Evolutionary conservation across 2,888 invertebrate genomes (phyloP).

Genomic region (Eupithecia inturbata): DNA sequence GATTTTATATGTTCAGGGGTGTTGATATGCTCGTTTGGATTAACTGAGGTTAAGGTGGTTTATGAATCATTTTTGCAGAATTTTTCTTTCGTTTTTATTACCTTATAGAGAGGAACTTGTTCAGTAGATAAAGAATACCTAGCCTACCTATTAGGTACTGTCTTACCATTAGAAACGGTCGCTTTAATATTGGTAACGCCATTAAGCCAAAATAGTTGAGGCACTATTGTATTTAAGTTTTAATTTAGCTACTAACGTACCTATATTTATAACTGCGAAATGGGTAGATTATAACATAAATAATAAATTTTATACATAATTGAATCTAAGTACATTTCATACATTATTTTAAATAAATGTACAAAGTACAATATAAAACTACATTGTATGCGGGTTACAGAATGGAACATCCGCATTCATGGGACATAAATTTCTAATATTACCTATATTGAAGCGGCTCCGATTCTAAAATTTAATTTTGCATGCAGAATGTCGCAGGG

Average conservation of each 20-base stretch:
- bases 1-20: slow-evolving; percentile 42
- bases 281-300: too few relatives aligned
- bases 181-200: too few relatives aligned
- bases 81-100: neutral
- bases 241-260: too few relatives aligned
- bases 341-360: neutral
- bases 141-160: too few relatives aligned
- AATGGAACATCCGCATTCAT: slow-evolving; percentile 70
- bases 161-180: too few relatives aligned
- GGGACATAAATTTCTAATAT: slow-evolving; percentile 81
- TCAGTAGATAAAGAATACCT: too few relatives aligned
- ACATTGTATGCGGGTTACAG: slow-evolving; percentile 47
- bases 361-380: neutral
- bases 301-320: too few relatives aligned
- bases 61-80: slow-evolving; percentile 13
- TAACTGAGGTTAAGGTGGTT: slow-evolving; percentile 28
- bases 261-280: neutral
- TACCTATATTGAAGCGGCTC: slow-evolving; percentile 81
- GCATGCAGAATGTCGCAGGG: slow-evolving; percentile 80
- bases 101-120: too few relatives aligned
- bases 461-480: slow-evolving; percentile 83
- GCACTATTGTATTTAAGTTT: too few relatives aligned
- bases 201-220: too few relatives aligned
- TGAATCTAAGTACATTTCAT: neutral
- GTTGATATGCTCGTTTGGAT: slow-evolving; percentile 37